These are phyloP conservation scores for Thunnus albacares DNA, from an alignment of 2,797 vertebrate species.

Conservation along the genomic window DNA sequence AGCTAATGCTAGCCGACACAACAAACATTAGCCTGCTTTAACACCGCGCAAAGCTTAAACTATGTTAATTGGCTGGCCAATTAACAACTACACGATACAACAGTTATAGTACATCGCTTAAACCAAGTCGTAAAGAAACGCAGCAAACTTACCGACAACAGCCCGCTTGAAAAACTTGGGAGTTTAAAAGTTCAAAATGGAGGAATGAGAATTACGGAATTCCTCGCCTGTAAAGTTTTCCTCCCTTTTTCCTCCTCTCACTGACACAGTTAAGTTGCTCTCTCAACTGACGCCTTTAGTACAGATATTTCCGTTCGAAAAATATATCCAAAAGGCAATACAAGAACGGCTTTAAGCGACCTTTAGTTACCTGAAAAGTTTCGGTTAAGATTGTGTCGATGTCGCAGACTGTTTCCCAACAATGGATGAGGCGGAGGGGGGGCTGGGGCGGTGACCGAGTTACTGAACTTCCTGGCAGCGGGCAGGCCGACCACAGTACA, in stretches of 20 bases:
- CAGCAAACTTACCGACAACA: slow-evolving; percentile 73
- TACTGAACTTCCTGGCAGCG: slow-evolving; percentile 78
- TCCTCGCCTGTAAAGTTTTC: slow-evolving; percentile 78
- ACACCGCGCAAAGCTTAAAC: neutral
- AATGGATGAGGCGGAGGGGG: slow-evolving; percentile 65
- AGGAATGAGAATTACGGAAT: slow-evolving; percentile 80
- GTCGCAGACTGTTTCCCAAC: slow-evolving; percentile 75
- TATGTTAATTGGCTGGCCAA: fast-evolving
- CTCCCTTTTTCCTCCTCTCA: slow-evolving; percentile 42
- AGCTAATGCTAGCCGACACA: slow-evolving; percentile 75
- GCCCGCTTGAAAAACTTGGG: slow-evolving; percentile 48
- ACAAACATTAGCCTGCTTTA: slow-evolving; percentile 18
- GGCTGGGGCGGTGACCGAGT: slow-evolving; percentile 77
- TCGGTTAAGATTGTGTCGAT: slow-evolving; percentile 71
- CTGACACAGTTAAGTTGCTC: slow-evolving; percentile 1
- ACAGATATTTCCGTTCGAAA: neutral
- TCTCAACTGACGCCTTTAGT: neutral
- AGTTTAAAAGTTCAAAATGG: slow-evolving; percentile 89
- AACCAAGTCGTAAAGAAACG: too few species aligned
- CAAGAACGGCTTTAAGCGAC: neutral
- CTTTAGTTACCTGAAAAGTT: slow-evolving; percentile 62
- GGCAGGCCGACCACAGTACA: slow-evolving; percentile 63
- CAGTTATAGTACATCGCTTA: fast-evolving
- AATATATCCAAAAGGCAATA: neutral
- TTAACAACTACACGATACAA: neutral